A percentile compares a stretch with the other conserved stretches of the same genome.
phyloP scores from a whole-genome alignment of 2,113 vertebrate genomes.

The Pseudorasbora parva region DNA sequence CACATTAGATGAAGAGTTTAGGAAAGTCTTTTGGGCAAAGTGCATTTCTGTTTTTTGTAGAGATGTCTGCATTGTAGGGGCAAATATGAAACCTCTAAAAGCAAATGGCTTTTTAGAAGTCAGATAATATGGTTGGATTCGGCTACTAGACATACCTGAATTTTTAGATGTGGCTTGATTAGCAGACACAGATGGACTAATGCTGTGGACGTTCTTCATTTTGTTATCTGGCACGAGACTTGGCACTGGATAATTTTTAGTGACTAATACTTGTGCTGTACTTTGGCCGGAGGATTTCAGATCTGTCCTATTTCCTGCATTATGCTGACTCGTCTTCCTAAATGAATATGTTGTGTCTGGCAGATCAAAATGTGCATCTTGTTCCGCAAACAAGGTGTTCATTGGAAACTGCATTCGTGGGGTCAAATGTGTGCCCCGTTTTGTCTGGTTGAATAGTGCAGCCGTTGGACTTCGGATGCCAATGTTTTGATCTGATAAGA shows the following conservation, averaged over 20 bases:
- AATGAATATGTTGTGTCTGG: not conserved
- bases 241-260: not conserved
- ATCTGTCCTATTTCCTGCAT: not conserved
- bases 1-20: not conserved
- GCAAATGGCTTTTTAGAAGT: conserved; percentile 41
- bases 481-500: not conserved
- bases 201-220: not conserved
- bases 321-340: not conserved
- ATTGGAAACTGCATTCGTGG: not conserved
- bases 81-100: conserved; percentile 37
- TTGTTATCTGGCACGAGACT: too few relatives aligned
- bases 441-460: not conserved
- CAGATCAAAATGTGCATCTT: not conserved
- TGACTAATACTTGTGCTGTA: not conserved
- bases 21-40: not conserved
- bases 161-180: not conserved
- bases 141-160: not conserved
- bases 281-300: not conserved
- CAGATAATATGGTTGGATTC: not conserved
- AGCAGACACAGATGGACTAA: not conserved
- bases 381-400: not conserved
- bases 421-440: not conserved
- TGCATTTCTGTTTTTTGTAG: not conserved
- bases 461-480: not conserved
- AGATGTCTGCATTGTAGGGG: not conserved